Base-by-base conservation (phyloP, 2,797 vertebrate species). In the Aulostomus chinensis region DNA sequence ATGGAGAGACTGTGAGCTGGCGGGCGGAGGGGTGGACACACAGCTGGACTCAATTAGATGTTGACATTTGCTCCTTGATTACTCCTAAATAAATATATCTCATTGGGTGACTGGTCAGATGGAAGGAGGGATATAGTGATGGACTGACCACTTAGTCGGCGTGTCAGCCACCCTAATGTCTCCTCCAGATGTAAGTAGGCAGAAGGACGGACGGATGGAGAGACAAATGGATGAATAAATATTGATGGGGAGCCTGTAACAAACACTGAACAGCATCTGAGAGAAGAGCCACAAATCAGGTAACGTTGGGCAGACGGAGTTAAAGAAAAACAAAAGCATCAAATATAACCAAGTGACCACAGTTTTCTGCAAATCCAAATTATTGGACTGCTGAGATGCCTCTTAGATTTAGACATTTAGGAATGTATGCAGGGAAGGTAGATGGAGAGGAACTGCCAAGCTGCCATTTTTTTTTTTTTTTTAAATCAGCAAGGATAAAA, bases 371-470 rank as follows among this genome's bases (percentile, higher is more conserved):
- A n/a, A 43, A 43, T 16, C 9, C 39, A 47, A 29, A 41, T 35
- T n/a, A 62, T 35, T 58, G 20, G 39, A 63, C 46, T 11, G 14
- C 32, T 52, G 40, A 68, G 26, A 69, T 18, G 15, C 16, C 46
- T 40, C 14, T 9, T 6, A 48, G 29, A 63, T 53, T n/a, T 2
- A 2, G 67, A 69, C 34, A 54, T 61, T 51, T 29, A 67, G 33
- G 56, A 68, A 78, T 66, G 67, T 60, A 76, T 28, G 24, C 2
- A 49, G 12, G 4, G 34, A 55, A 35, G 7, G 42, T 46, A 38
- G 2, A 5, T n/a, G 51, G 13, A 43, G 45, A 29, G 22, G 17
- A 43, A 61, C 25, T 68, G 52, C n/a, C 38, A 70, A 65, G 56
- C 16, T 46, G 47, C 18, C 34, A 24, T 60, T 63, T 67, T 59